Base-by-base conservation (phyloP, 2,888 invertebrate genomes). In the Papilio demoleus region DNA sequence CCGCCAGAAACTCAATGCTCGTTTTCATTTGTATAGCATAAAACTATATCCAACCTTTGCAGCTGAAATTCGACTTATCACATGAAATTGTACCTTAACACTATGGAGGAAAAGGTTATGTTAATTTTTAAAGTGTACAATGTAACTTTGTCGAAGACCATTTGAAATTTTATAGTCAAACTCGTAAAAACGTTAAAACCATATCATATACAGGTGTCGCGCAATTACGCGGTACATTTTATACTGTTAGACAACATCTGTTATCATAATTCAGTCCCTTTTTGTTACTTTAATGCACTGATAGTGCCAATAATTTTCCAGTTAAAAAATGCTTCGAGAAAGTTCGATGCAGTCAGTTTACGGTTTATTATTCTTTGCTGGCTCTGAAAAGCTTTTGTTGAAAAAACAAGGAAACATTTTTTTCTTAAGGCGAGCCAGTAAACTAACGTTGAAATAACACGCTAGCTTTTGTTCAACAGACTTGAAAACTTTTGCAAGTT, bases 201-300 rank as follows among this genome's bases (percentile, higher is more conserved):
- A 81, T 82, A 82, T 84, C 81, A 77, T 77, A 76, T 74, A 75
- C 83, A 85, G 83, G 83, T 84, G 84, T 73, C 75, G 74, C 73
- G 75, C 76, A 79, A 79, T 80, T 72, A 75, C 64, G 71, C 78
- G 76, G 79, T 78, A 76, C 67, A 72, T 78, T 81, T 82, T 82
- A 81, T 80, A 78, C 79, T 76, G 78, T 73, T 75, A 70, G 74
- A 72, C 72, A 69, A 61, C 42, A 40, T 47, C 14, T 63, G 60
- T 67, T 34, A 50, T 73, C 66, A 70, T 72, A 53, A 69, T 60
- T 31, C 68, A 58, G 24, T 27, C 63, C 36, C 60, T 53, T 56
- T 53, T 68, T 68, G n/a, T 59, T 50, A 40, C 36, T 65, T 65
- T 53, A 50, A 61, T 36, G 31, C 19, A 60, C 38, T 63, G 47